Conservation (phyloP, 1,140 invertebrate species). For the Drosophila navojoa region DNA sequence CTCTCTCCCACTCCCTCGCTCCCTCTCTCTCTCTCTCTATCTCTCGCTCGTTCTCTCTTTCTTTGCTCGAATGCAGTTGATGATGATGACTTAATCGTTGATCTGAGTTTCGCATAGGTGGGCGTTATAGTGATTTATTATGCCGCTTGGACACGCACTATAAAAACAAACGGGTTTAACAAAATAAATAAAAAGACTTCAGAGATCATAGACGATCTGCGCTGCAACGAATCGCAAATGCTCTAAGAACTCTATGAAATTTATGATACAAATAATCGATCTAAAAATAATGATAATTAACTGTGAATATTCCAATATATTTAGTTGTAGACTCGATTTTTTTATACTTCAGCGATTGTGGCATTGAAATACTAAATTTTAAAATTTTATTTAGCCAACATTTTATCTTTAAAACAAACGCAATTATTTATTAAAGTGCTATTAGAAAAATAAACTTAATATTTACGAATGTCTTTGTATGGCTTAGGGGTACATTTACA, state of each 20-base stretch:
- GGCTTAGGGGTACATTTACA: too few relatives aligned
- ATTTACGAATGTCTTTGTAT: too few relatives aligned
- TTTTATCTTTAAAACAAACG: too few relatives aligned
- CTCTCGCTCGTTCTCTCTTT: slow-evolving; percentile 1
- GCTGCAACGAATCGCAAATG: slow-evolving; percentile 13
- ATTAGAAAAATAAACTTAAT: too few relatives aligned
- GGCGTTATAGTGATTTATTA: slow-evolving; percentile 73
- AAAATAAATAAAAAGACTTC: slow-evolving; percentile 9
- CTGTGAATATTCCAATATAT: too few relatives aligned
- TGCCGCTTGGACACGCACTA: slow-evolving; percentile 69
- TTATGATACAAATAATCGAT: background rate
- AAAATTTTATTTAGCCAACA: too few relatives aligned
- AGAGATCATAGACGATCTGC: slow-evolving; percentile 18
- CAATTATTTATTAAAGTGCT: too few relatives aligned
- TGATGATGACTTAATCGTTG: slow-evolving; percentile 74
- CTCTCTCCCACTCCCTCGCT: background rate
- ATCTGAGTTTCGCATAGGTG: slow-evolving; percentile 57
- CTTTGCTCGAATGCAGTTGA: slow-evolving; percentile 30
- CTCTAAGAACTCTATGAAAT: background rate
- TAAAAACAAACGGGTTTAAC: slow-evolving; percentile 48
- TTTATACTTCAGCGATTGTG: too few relatives aligned
- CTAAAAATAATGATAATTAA: background rate
- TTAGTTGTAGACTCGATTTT: too few relatives aligned
- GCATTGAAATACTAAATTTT: too few relatives aligned
- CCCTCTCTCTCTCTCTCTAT: background rate